phyloP scores from a whole-genome alignment of 2,888 invertebrate genomes.

The Cantharis rustica region DNA sequence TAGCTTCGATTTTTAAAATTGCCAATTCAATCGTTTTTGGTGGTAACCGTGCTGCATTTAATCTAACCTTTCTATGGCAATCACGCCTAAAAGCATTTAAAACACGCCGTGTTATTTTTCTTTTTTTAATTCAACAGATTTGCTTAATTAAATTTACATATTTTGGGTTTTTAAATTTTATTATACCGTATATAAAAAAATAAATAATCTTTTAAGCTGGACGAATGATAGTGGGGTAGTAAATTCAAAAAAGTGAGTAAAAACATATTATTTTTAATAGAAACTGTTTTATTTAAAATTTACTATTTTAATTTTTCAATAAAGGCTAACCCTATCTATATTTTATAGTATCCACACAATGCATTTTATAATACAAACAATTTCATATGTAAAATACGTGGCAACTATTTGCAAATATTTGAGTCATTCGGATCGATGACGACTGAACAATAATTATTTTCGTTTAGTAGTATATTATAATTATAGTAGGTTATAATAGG shows the following conservation, averaged over 20 bases:
- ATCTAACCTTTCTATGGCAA: conserved; percentile 30
- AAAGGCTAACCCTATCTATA: background rate
- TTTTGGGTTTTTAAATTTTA: background rate
- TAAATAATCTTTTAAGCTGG: background rate
- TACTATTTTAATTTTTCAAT: background rate
- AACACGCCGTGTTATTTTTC: conserved; percentile 21
- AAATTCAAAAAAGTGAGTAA: background rate
- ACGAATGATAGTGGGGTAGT: background rate
- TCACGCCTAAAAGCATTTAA: conserved; percentile 28
- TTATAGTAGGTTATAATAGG: no score
- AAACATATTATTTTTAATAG: background rate
- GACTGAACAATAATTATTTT: no score
- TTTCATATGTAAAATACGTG: background rate
- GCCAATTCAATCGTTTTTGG: conserved; percentile 31
- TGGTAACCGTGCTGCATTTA: conserved; percentile 29
- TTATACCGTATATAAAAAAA: background rate
- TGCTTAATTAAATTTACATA: conserved; percentile 32
- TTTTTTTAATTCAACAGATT: conserved; percentile 33
- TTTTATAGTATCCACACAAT: background rate
- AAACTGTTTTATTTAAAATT: background rate
- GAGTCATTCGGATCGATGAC: background rate
- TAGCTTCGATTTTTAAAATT: conserved; percentile 33
- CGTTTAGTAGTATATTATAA: no score
- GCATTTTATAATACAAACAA: background rate
- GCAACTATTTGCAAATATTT: background rate